A percentile compares a stretch with the other conserved stretches of the same genome.
phyloP scores from a whole-genome alignment of 1,140 invertebrate species.

The Meloidogyne exigua region DNA sequence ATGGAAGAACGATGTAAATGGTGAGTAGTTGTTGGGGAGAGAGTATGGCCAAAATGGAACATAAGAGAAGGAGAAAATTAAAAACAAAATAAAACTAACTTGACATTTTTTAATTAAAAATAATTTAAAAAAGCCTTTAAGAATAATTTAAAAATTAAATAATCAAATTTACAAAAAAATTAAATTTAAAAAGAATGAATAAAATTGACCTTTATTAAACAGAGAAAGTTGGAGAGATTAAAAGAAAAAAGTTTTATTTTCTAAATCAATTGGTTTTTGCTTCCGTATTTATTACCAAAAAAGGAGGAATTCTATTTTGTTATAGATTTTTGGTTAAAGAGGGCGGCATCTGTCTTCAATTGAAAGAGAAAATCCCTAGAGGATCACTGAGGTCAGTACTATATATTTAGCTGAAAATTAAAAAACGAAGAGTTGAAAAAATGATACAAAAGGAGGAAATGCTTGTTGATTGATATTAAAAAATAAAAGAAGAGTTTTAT shows the following conservation, averaged over 20 bases:
- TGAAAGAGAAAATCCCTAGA: background rate
- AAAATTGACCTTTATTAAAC: background rate
- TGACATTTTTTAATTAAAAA: background rate
- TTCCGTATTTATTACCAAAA: background rate
- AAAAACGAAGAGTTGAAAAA: background rate
- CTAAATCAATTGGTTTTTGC: background rate
- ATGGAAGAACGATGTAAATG: constrained; percentile 2
- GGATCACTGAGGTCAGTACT: background rate
- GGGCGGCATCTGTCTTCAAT: background rate
- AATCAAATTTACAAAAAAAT: no score
- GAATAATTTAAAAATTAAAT: no score
- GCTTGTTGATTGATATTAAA: background rate
- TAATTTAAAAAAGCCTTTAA: no score
- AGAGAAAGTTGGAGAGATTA: background rate
- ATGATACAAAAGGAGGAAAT: background rate
- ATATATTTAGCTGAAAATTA: background rate
- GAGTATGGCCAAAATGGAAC: background rate
- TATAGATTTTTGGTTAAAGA: background rate
- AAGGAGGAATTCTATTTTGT: background rate
- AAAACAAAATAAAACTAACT: background rate
- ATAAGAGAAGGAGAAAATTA: background rate
- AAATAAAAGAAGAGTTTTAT: no score
- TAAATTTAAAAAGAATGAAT: no score
- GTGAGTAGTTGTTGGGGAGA: background rate
- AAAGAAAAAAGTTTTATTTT: background rate